These are phyloP conservation scores for Tadarida brasiliensis DNA, from an alignment of 2,797 vertebrate genomes.

Conservation along the genomic window DNA sequence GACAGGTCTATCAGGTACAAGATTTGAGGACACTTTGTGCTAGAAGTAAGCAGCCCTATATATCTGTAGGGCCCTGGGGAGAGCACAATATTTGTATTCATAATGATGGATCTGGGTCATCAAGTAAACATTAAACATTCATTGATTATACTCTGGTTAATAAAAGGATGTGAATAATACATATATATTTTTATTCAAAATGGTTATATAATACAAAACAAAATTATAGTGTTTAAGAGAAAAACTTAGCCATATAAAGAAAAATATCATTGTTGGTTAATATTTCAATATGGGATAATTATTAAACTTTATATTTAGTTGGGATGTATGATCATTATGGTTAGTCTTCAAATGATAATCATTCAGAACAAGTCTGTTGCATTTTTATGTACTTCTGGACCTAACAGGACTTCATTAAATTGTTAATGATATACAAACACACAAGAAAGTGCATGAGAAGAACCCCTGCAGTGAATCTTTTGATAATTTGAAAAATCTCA, in stretches of 20 bases:
- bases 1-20: not conserved
- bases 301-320: not conserved
- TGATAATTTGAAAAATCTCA: not conserved
- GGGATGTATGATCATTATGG: not conserved
- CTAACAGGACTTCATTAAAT: not conserved
- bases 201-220: not conserved
- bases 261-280: not conserved
- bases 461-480: not conserved
- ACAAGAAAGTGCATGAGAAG: not conserved
- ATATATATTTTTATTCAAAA: not conserved
- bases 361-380: not conserved
- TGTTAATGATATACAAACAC: not conserved
- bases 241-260: not conserved
- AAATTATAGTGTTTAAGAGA: not conserved
- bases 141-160: not conserved
- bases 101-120: not conserved
- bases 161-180: not conserved
- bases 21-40: not conserved
- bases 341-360: not conserved
- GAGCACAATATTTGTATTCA: not conserved
- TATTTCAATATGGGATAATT: not conserved
- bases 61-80: not conserved
- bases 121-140: not conserved
- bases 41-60: not conserved
- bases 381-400: not conserved